Evolutionary conservation across 2,113 vertebrate species (phyloP).

Genomic region (Trochalopteron elliotii): DNA sequence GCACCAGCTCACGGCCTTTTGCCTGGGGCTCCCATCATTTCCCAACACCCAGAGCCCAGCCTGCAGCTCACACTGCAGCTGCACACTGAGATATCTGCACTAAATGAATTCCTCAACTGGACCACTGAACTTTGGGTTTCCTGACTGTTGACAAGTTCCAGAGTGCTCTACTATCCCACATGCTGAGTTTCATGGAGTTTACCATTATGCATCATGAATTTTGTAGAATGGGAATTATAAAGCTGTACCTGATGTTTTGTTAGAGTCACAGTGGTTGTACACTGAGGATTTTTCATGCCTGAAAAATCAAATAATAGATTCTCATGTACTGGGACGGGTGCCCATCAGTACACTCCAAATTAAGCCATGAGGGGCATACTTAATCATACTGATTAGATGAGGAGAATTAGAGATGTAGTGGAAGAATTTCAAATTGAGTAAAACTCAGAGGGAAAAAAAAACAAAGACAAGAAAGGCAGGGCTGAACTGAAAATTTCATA

Average conservation of each 20-base stretch:
- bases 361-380: background rate
- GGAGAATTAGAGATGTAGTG: background rate
- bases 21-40: background rate
- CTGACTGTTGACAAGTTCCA: background rate
- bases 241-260: background rate
- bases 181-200: background rate
- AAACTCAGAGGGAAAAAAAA: background rate
- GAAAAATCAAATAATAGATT: slow-evolving; percentile 3
- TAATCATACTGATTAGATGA: background rate
- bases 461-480: fast-evolving
- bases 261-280: background rate
- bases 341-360: background rate
- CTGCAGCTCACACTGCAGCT: background rate
- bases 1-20: background rate
- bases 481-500: background rate
- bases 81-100: background rate
- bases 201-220: background rate
- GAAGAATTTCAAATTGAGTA: background rate
- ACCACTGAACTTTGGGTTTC: background rate
- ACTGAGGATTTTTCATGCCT: background rate
- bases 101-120: background rate
- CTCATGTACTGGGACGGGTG: background rate
- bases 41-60: background rate
- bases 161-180: background rate
- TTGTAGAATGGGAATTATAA: background rate